Evolutionary conservation across 2,888 invertebrate genomes (phyloP), one percentile per base, ranked within the genome.

Genomic region (Peribatodes rhomboidaria): DNA sequence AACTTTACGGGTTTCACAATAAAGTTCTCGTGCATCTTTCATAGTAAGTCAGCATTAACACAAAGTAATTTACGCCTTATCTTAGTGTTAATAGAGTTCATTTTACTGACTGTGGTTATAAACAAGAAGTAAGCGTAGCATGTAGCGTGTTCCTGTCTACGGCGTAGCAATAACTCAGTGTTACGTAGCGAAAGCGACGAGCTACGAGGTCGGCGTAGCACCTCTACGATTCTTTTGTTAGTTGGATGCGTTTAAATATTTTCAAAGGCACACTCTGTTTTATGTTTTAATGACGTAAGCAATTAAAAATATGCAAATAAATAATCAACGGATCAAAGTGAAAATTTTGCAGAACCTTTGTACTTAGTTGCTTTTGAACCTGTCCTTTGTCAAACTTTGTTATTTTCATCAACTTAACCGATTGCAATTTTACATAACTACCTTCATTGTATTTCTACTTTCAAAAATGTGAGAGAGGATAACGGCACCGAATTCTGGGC

Each of bases 131-230:
- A n/a, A 54, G 31, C 41, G 31, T 47, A 55, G 49, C 35, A 33
- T 46, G 58, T 46, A 58, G 46, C 67, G 56, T 61, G 49, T 64
- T 54, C 57, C 35, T 60, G 68, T 67, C 70, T 69, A 68, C 68
- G 67, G 44, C 61, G 69, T 71, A 69, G 72, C 69, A 69, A 68
- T 70, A 71, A 71, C 67, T 71, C 70, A 73, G 68, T 57, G 72
- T 71, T 76, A 73, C 62, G 68, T 71, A 74, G 75, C 70, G 69
- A 68, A 54, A 57, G 61, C 42, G 70, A 73, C 71, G 69, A 69
- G 62, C 61, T 67, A 60, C 60, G 61, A 64, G 52, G 7, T 33
- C 52, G 52, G 27, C 65, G 54, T 71, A 70, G 65, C 60, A 60
- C 59, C 60, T 63, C 57, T 58, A 64, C 58, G 54, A 47, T 41